Conservation (phyloP, 2,113 vertebrate genomes). For the Gadus chalcogrammus region DNA sequence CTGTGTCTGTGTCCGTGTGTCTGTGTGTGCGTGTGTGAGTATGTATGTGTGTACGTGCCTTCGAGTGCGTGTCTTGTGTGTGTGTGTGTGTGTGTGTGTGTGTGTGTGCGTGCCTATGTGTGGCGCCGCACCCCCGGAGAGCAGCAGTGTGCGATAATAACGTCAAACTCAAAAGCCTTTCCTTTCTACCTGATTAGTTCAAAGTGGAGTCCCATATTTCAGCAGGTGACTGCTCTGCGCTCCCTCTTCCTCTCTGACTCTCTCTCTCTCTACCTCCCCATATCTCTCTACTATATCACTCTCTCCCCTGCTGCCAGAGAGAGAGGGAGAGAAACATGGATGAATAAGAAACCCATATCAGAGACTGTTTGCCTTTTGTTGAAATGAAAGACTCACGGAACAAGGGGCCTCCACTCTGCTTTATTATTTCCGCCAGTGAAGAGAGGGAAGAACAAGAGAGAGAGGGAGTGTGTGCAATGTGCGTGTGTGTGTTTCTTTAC, state of each 20-base stretch:
- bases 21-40: constrained; percentile 18
- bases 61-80: constrained; percentile 13
- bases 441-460: not conserved
- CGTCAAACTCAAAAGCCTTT: constrained; percentile 48
- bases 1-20: not conserved
- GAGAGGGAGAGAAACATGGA: constrained; percentile 16
- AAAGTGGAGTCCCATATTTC: constrained; percentile 44
- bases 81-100: constrained; percentile 26
- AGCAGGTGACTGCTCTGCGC: constrained; percentile 30
- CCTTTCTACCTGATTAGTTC: constrained; percentile 55
- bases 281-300: constrained; percentile 3
- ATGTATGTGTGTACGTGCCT: constrained; percentile 23
- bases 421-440: constrained; percentile 55
- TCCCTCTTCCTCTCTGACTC: constrained; percentile 5
- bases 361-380: constrained; percentile 57
- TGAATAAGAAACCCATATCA: constrained; percentile 49
- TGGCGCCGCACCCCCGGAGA: constrained; percentile 37
- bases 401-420: constrained; percentile 38
- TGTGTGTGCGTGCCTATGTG: constrained; percentile 30
- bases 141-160: constrained; percentile 44
- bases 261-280: constrained; percentile 1
- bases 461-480: constrained; percentile 21
- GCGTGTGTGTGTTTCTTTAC: constrained; percentile 41
- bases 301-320: not conserved
- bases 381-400: constrained; percentile 61